Evolutionary conservation across 2,888 invertebrate genomes (phyloP), one percentile per base, ranked within the genome.

Genomic region (Eupithecia pulchellata): DNA sequence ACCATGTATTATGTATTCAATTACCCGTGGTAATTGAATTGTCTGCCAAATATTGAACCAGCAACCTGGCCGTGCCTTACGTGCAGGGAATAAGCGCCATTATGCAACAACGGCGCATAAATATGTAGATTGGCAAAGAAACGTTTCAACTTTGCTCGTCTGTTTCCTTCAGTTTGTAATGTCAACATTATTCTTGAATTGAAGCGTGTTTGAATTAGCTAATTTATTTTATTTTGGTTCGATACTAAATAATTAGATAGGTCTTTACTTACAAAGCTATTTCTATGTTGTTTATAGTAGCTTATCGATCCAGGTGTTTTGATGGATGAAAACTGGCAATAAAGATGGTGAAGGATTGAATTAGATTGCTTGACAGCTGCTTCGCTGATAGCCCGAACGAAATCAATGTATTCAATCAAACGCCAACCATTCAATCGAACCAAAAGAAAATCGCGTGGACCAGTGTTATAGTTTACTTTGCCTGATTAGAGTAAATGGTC

Each of bases 1-100:
- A 84, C 82, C 78, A 85, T 82, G 81, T 83, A 82, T 79, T 81
- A 82, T 80, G 82, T 79, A n/a, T n/a, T n/a, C n/a, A n/a, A n/a
- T n/a, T n/a, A 77, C 79, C 64, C 73, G 60, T n/a, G 69, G 77
- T 87, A 86, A 87, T 87, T 86, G 86, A 85, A 86, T 86, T 83
- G 84, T 80, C 82, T 77, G 74, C 77, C 83, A 85, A 86, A 86
- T 85, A 82, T 84, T 83, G 84, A 71, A 30, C 63, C 64, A 32
- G 30, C 29, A 32, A 36, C 63, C 29, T 66, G 63, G n/a, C 11
- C 36, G 20, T 47, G 47, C 20, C 63, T 68, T 69, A 63, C 25
- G 30, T 20, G 39, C 4, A 25, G 6, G 64, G 42, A n/a, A 47
- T 71, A 75, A 73, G 71, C 63, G 20, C 14, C 66, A 62, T 29